Evolutionary conservation across 37 sponge, comb jelly and placozoan species (phyloP).

Genomic region (Spongilla lacustris): DNA sequence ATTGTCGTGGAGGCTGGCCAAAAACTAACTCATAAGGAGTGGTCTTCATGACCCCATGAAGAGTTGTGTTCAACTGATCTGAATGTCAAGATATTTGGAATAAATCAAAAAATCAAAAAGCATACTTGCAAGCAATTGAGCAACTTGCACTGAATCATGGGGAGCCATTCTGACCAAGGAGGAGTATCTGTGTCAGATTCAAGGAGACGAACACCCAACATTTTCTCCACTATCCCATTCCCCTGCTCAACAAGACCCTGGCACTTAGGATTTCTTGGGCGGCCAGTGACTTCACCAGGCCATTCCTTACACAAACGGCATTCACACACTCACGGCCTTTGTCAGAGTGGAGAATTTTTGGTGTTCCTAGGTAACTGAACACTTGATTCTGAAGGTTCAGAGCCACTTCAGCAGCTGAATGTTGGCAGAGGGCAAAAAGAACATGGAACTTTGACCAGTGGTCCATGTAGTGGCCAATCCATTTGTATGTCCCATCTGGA

Average conservation of each 20-base stretch:
- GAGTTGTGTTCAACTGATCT: conserved; percentile 45
- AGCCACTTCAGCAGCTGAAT: conserved; percentile 48
- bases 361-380: conserved; percentile 3
- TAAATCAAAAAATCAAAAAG: background rate
- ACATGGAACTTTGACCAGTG: conserved; percentile 54
- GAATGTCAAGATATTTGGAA: no score
- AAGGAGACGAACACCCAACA: conserved; percentile 32
- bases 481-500: conserved; percentile 54
- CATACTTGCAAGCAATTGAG: background rate
- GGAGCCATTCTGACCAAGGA: conserved; percentile 23
- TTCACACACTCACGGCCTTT: conserved; percentile 28
- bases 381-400: conserved; percentile 10
- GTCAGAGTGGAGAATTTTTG: conserved; percentile 35
- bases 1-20: conserved; percentile 43
- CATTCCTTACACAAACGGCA: conserved; percentile 14
- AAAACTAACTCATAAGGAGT: conserved; percentile 59
- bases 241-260: conserved; percentile 45
- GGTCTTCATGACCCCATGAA: conserved; percentile 41
- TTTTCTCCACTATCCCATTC: conserved; percentile 35
- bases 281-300: conserved; percentile 38
- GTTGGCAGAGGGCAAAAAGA: conserved; percentile 37
- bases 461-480: conserved; percentile 73
- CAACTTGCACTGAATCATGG: conserved; percentile 24
- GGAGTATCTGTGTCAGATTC: conserved; percentile 10
- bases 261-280: conserved; percentile 40